A percentile compares a stretch with the other conserved stretches of the same genome.
Evolutionary conservation across 2,888 invertebrate species (phyloP).

Genomic region (Lasioglossum lativentre): DNA sequence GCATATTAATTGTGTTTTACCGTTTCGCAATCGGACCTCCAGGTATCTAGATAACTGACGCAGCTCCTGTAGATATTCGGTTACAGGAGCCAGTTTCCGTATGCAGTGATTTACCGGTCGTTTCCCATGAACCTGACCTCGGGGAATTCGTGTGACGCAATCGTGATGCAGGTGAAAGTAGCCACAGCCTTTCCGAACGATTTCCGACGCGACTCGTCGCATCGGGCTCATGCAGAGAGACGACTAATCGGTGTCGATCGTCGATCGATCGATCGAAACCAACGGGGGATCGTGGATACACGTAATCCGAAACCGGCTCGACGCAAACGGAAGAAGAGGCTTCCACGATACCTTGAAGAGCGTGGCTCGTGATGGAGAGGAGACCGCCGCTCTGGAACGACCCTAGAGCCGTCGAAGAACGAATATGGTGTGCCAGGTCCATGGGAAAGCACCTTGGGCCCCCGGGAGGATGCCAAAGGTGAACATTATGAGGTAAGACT

Average conservation of each 20-base stretch:
- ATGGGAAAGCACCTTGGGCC: conserved; percentile 69
- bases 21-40: background rate
- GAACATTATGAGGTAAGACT: conserved; percentile 70
- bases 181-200: conserved; percentile 35
- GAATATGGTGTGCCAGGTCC: conserved; percentile 69
- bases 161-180: conserved; percentile 54
- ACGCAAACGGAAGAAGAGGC: conserved; percentile 72
- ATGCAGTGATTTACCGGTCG: conserved; percentile 12
- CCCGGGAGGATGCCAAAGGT: conserved; percentile 69
- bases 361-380: conserved; percentile 53
- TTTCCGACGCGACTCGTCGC: conserved; percentile 30
- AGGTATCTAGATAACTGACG: background rate
- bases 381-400: conserved; percentile 42
- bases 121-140: conserved; percentile 68
- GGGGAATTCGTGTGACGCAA: conserved; percentile 49
- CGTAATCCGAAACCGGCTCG: conserved; percentile 70
- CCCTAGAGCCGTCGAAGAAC: conserved; percentile 55
- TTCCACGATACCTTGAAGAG: conserved; percentile 58
- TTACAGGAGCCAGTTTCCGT: conserved; percentile 2
- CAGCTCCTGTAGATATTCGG: background rate
- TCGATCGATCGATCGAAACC: conserved; percentile 35
- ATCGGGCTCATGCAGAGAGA: background rate
- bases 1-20: background rate
- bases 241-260: conserved; percentile 35
- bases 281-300: conserved; percentile 8